Evolutionary conservation across 2,888 invertebrate genomes (phyloP), one percentile per base, ranked within the genome.

Genomic region (Melanargia galathea): DNA sequence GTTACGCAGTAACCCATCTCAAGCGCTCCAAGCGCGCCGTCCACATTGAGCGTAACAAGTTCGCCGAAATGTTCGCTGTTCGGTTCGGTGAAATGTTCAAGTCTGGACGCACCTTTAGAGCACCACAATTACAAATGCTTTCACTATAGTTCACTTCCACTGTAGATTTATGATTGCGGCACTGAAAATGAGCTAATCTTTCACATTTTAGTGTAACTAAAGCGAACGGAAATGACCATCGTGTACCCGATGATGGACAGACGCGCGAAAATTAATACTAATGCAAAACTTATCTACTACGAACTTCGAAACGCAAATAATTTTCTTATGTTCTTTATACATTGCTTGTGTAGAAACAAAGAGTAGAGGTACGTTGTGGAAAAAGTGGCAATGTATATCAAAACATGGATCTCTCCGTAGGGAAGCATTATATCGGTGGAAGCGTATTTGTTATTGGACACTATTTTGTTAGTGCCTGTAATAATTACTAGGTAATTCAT

Each of bases 401-500:
- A 60, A 52, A 40, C 10, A 10, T 8, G 1, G 38, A 30, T 0
- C 11, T n/a, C 40, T 8, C 40, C 33, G 18, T 2, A 10, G 26
- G 13, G 22, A 11, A 26, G 38, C 11, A 5, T 16, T 22, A 24
- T 49, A 22, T 16, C 10, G 40, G 38, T 48, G n/a, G 22, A 30
- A 18, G 45, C 49, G n/a, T n/a, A 52, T 33, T 54, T 40, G 66
- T 66, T 64, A 63, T 56, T 57, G 38, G 62, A 60, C 33, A 56
- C 48, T 63, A 58, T 45, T 43, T 54, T 43, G 49, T 56, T 62
- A 46, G 35, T 62, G 61, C n/a, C 56, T 62, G 48, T 43, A 57
- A 26, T 65, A 64, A 66, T 68, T 66, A 64, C 64, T 66, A 62
- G 64, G 60, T 68, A 64, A 64, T 68, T 64, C 60, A 62, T 66